Evolutionary conservation across 2,113 vertebrate species (phyloP), one percentile per base, ranked within the genome.

Genomic region (Triplophysa rosa): DNA sequence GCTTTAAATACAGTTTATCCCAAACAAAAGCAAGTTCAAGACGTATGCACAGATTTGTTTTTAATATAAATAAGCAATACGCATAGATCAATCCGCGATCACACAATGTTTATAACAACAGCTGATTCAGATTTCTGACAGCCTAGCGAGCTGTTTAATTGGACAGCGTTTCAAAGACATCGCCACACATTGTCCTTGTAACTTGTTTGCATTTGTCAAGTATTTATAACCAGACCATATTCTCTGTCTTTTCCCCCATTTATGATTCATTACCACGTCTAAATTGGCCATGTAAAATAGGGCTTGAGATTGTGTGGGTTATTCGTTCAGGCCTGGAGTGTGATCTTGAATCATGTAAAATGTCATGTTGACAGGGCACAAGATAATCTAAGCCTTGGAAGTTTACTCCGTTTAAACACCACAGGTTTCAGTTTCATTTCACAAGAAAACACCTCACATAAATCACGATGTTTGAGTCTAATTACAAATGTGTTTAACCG

Each of bases 331-430:
- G 40, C 71, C 40, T 62, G 37, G 14, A 47, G 54, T 62, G 24
- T 26, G 40, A 47, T 21, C 14, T 63, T 63, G 37, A 49, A 33
- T 65, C 29, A 63, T 76, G 42, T 76, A 76, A 76, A 23, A 49
- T 33, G 42, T 49, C 42, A 42, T 3, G 9, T 65, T 76, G 73
- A 49, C 72, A 33, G 17, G 16, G 52, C 14, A 54, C 52, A 17
- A 6, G 2, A 17, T 64, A 23, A 76, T 45, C 95, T 65, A 45
- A 76, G 42, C 61, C 42, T 76, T 61, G 17, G 40, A 65, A 76
- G 24, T 63, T 47, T 1, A 63, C 33, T 42, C 14, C 16, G 13
- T 45, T 72, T 42, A 16, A 73, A 10, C 56, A n/a, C 4, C 17
- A 37, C 17, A 23, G 24, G 24, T 54, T 65, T 65, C 42, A 37